Evolutionary conservation across 2,113 vertebrate species (phyloP).

Genomic region (Tympanuchus pallidicinctus): DNA sequence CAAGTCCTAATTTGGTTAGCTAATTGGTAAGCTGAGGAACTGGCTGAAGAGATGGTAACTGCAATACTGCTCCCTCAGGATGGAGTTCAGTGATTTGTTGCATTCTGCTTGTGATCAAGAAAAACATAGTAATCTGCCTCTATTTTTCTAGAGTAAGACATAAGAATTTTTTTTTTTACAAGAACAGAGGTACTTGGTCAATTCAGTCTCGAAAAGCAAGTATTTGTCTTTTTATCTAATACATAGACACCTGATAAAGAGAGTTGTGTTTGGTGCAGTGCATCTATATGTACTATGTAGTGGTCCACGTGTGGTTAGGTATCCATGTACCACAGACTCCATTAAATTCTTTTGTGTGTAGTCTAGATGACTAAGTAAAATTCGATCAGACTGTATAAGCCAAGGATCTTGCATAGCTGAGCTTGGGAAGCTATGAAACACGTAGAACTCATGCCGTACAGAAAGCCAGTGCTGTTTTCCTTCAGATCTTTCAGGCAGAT

Average conservation of each 20-base stretch:
- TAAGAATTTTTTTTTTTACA: background rate
- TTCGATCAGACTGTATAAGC: background rate
- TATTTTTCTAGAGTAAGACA: too few species aligned
- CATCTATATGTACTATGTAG: background rate
- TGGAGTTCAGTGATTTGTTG: background rate
- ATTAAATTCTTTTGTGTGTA: background rate
- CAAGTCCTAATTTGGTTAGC: background rate
- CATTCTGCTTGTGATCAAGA: background rate
- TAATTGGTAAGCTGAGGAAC: background rate
- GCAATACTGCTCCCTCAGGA: background rate
- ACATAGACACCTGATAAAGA: background rate
- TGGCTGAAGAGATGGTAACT: background rate
- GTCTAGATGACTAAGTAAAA: background rate
- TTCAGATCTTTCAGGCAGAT: background rate
- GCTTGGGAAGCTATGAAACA: background rate
- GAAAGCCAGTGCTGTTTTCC: background rate
- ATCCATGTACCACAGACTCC: background rate
- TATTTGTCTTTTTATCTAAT: background rate
- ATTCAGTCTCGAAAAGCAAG: background rate
- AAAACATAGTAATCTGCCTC: background rate
- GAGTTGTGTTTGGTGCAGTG: background rate
- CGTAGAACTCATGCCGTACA: background rate
- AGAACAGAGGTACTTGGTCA: background rate
- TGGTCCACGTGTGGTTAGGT: background rate
- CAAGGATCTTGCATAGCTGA: background rate